Conservation (phyloP, 2,113 vertebrate genomes). For the Sander lucioperca region DNA sequence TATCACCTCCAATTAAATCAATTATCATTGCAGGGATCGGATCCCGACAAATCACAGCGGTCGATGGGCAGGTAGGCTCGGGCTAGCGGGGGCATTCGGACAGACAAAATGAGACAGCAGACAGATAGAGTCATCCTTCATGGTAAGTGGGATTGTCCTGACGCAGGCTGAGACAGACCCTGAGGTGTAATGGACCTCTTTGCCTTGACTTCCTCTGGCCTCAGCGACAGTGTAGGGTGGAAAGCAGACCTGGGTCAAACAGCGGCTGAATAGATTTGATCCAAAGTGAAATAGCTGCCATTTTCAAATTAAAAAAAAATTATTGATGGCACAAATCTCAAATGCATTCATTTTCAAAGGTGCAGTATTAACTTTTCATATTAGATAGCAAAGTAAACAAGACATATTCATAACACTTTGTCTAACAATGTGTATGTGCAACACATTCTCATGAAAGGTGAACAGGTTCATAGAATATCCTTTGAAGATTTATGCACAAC, state of each 20-base stretch:
- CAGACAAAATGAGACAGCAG: constrained; percentile 75
- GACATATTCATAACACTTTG: constrained; percentile 14
- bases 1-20: constrained; percentile 81
- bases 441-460: too few species aligned
- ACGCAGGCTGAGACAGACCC: constrained; percentile 79
- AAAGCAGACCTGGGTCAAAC: constrained; percentile 73
- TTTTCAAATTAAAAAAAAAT: constrained; percentile 65
- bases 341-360: constrained; percentile 41
- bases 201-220: constrained; percentile 81
- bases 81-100: constrained; percentile 72
- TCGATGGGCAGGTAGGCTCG: constrained; percentile 66
- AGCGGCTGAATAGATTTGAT: constrained; percentile 65
- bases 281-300: constrained; percentile 68
- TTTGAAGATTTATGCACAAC: too few species aligned
- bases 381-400: constrained; percentile 13
- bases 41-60: constrained; percentile 73
- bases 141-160: constrained; percentile 81
- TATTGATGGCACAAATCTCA: constrained; percentile 52
- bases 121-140: constrained; percentile 83
- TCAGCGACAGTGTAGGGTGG: constrained; percentile 49
- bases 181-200: constrained; percentile 78
- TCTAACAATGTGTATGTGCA: neutral
- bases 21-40: constrained; percentile 76
- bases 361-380: constrained; percentile 22
- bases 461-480: too few species aligned